phyloP scores from a whole-genome alignment of 2,888 invertebrate genomes.

The Chrysolina americana region DNA sequence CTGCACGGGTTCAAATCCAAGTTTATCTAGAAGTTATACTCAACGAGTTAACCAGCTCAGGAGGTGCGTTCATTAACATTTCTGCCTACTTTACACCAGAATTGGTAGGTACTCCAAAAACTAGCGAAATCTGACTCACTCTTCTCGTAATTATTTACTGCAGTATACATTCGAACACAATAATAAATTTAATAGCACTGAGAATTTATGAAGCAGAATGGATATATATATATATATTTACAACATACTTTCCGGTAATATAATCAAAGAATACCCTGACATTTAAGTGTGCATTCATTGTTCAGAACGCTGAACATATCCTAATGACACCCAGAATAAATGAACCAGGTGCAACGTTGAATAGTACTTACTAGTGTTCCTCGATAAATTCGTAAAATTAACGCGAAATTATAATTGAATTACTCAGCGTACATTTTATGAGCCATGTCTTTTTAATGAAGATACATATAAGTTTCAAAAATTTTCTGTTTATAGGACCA shows the following conservation, averaged over 20 bases:
- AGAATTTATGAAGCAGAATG: conserved; percentile 4
- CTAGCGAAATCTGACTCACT: no score
- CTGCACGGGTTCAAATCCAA: no score
- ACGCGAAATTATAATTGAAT: neutral
- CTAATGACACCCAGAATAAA: conserved; percentile 10
- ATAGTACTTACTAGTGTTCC: conserved; percentile 21
- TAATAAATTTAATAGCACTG: neutral
- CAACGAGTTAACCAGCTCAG: no score
- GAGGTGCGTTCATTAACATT: no score
- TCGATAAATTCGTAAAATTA: conserved; percentile 13
- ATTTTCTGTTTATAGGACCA: neutral
- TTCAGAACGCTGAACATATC: conserved; percentile 21
- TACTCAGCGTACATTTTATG: conserved; percentile 16
- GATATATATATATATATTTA: conserved; percentile 15
- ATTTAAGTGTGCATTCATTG: conserved; percentile 2
- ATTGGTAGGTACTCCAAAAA: no score
- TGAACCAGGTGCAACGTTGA: conserved; percentile 25
- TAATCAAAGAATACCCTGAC: neutral
- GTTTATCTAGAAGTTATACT: no score
- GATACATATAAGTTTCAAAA: neutral
- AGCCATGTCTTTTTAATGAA: conserved; percentile 27
- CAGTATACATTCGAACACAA: neutral
- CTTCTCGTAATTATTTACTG: neutral
- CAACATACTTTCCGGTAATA: conserved; percentile 17
- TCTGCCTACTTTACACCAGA: no score